A percentile compares a stretch with the other conserved stretches of the same genome.
Evolutionary conservation across 2,888 invertebrate genomes (phyloP).

Genomic region (Andrena hattorfiana): DNA sequence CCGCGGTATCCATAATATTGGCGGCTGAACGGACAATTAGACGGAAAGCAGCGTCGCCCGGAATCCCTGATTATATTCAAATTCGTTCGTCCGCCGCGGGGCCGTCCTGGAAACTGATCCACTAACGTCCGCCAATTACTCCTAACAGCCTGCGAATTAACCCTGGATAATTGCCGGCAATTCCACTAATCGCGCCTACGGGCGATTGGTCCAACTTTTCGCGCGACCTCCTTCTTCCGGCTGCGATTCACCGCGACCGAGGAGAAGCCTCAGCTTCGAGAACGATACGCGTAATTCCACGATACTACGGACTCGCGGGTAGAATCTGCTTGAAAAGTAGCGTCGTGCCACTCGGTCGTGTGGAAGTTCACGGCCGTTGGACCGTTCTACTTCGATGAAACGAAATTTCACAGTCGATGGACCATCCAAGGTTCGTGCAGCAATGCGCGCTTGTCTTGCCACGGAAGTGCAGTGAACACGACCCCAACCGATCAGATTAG

Average conservation of each 20-base stretch:
- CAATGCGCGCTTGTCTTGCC: constrained; percentile 1
- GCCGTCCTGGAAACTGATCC: constrained; percentile 73
- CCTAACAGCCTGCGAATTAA: constrained; percentile 81
- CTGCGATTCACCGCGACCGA: background rate
- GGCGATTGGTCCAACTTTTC: constrained; percentile 81
- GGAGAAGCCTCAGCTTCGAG: background rate
- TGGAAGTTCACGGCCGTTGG: constrained; percentile 9
- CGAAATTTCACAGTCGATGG: constrained; percentile 30
- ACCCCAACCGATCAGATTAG: background rate
- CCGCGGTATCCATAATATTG: constrained; percentile 4
- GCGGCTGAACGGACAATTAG: constrained; percentile 52
- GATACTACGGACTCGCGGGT: background rate
- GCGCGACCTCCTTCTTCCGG: constrained; percentile 57
- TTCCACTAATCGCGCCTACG: constrained; percentile 79
- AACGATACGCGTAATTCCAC: background rate
- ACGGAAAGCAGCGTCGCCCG: constrained; percentile 40
- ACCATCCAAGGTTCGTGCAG: constrained; percentile 3
- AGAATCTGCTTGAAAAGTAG: background rate
- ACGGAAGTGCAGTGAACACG: background rate
- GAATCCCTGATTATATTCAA: constrained; percentile 66
- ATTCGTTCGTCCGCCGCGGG: constrained; percentile 66
- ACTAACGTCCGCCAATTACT: constrained; percentile 80
- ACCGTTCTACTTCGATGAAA: constrained; percentile 19
- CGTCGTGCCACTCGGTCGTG: background rate
- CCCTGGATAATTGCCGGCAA: constrained; percentile 81